Conservation (phyloP, 2,797 vertebrate genomes). For the Babyrousa celebensis region DNA sequence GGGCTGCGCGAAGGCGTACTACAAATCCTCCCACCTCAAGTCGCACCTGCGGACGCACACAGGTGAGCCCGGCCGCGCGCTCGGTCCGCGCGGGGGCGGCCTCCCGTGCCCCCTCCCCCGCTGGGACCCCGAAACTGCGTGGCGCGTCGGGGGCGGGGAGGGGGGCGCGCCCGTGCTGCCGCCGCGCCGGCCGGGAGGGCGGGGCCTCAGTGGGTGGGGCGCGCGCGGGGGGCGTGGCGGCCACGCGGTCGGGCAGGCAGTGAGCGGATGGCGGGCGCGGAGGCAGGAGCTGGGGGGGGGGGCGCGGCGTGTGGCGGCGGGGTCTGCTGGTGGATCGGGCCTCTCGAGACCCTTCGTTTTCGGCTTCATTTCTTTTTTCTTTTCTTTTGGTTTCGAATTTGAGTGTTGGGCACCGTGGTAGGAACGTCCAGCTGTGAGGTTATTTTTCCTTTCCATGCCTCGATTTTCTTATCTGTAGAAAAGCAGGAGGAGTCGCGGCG, state of each 20-base stretch:
- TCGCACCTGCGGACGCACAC: conserved; percentile 96
- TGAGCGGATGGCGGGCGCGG: conserved; percentile 53
- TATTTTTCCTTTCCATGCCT: background rate
- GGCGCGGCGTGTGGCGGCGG: background rate
- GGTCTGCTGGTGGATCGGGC: background rate
- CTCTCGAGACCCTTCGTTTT: fast-evolving
- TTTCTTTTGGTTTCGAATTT: background rate
- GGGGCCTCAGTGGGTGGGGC: conserved; percentile 84
- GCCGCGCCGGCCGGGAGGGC: conserved; percentile 79
- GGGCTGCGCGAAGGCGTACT: conserved; percentile 95
- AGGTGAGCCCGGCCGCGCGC: conserved; percentile 82
- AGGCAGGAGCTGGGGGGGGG: background rate
- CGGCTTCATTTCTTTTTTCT: too few species aligned
- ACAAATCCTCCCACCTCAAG: conserved; percentile 96
- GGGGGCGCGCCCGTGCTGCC: conserved; percentile 81
- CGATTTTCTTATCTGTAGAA: conserved; percentile 61
- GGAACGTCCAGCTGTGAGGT: background rate
- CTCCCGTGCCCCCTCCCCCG: conserved; percentile 33
- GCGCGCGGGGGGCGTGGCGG: conserved; percentile 82
- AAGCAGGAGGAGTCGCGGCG: background rate
- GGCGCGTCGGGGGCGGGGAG: conserved; percentile 81
- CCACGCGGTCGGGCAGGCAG: conserved; percentile 81
- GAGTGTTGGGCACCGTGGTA: background rate
- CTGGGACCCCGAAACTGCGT: conserved; percentile 81
- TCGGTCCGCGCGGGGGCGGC: background rate